phyloP scores from a whole-genome alignment of 2,797 vertebrate species.

The Sylvia borin region DNA sequence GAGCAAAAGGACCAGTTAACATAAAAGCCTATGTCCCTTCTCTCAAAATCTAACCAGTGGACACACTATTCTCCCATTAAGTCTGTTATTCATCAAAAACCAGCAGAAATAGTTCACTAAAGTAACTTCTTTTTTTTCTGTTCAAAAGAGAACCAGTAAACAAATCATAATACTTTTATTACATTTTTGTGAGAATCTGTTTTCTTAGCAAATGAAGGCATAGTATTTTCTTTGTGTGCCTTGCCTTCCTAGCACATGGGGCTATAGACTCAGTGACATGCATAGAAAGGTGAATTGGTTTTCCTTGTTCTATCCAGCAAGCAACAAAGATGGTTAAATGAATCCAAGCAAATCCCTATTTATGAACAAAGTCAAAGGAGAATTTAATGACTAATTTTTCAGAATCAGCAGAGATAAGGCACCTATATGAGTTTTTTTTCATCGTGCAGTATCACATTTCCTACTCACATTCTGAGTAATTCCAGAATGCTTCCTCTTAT shows the following conservation, averaged over 20 bases:
- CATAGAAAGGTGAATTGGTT: background rate
- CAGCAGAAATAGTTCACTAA: background rate
- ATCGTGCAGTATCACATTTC: background rate
- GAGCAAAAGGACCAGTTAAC: background rate
- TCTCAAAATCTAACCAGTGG: background rate
- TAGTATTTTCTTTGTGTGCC: background rate
- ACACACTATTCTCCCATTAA: background rate
- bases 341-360: background rate
- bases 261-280: background rate
- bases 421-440: background rate
- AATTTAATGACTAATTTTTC: background rate
- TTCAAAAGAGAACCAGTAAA: background rate
- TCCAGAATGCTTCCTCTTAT: background rate
- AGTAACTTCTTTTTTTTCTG: background rate
- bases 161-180: background rate
- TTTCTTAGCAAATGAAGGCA: conserved; percentile 6
- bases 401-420: background rate
- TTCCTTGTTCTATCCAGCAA: background rate
- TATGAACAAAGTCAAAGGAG: background rate
- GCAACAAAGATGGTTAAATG: background rate
- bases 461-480: background rate
- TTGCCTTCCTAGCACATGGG: background rate
- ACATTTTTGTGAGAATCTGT: background rate
- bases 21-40: background rate
- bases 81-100: background rate